Evolutionary conservation across 2,797 vertebrate genomes (phyloP), one percentile per base, ranked within the genome.

Genomic region (Anisognathus igniventris): DNA sequence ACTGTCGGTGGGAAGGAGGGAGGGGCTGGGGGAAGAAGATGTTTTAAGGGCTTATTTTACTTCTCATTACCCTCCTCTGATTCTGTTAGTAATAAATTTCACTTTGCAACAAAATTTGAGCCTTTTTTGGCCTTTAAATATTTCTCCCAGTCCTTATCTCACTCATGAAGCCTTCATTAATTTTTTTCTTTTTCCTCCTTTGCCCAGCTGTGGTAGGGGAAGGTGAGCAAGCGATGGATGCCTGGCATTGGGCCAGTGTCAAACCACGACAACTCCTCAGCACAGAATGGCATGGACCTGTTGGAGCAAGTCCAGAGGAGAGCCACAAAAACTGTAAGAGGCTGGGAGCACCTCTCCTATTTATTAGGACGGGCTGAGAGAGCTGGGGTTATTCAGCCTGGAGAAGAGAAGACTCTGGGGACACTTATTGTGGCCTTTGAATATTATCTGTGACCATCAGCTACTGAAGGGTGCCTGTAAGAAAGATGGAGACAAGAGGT

Each of bases 171-270:
- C 42, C 12, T 73, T 31, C 33, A 20, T 47, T 47, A 37, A 9
- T 25, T 15, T 48, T 35, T 74, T 58, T 25, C 17, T 25, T 60
- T 58, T 60, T 30, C 28, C 28, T 39, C 44, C 28, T 60, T 58
- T 58, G 9, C 54, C 42, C 42, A 31, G 54, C 33, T 3, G 4
- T 24, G 21, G 21, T 21, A 58, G 42, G 15, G 12, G 27, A 47
- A 15, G 21, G 13, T 58, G 28, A 48, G 28, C 1, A 0, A 58
- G 33, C 0, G 0, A 48, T 48, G 33, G 17, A 10, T 24, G 28
- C 17, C 56, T 39, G 54, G 33, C 8, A 1, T 6, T 48, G 28
- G 18, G 19, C 30, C 30, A 22, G 14, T 40, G 30, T 40, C 11
- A 61, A 75, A 61, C 45, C 57, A 61, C 1, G 1, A 5, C 28